Evolutionary conservation across 2,797 vertebrate genomes (phyloP).

Genomic region (Muraenolepis orangiensis): DNA sequence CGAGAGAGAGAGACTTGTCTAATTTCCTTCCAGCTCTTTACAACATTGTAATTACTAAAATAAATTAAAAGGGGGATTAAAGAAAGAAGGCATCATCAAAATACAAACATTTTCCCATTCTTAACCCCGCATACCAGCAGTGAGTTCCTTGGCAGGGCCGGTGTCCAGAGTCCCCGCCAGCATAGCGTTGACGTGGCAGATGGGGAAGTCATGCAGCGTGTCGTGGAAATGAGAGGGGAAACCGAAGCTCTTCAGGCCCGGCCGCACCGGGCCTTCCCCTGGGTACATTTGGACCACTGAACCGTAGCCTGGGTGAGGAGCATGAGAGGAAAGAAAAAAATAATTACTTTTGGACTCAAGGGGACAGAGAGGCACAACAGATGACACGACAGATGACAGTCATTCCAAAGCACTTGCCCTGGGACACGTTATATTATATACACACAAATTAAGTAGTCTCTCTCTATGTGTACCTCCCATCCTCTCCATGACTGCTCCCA

Average conservation of each 20-base stretch:
- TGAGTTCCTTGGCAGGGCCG: slow-evolving; percentile 45
- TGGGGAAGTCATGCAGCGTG: slow-evolving; percentile 88
- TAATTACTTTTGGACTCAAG: not conserved
- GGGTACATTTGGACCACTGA: slow-evolving; percentile 94
- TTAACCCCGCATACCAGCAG: slow-evolving; percentile 33
- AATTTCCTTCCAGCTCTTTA: not conserved
- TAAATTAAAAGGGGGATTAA: not conserved
- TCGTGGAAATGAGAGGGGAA: slow-evolving; percentile 86
- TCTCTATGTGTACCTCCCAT: slow-evolving; percentile 83
- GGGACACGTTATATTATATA: not conserved
- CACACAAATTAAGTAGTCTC: no score
- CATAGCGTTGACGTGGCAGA: slow-evolving; percentile 87
- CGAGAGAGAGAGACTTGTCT: no score
- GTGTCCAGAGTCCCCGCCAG: slow-evolving; percentile 80
- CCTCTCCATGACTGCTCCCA: slow-evolving; percentile 93
- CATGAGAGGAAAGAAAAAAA: no score
- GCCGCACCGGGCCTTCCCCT: slow-evolving; percentile 85
- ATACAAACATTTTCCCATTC: not conserved
- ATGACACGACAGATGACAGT: not conserved
- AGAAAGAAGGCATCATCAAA: not conserved
- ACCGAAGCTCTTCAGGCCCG: slow-evolving; percentile 90
- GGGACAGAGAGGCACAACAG: slow-evolving; percentile 8
- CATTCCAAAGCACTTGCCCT: not conserved
- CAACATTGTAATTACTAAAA: not conserved
- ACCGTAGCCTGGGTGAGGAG: slow-evolving; percentile 79